Evolutionary conservation across 2,888 invertebrate species (phyloP).

Genomic region (Colostygia pectinataria): DNA sequence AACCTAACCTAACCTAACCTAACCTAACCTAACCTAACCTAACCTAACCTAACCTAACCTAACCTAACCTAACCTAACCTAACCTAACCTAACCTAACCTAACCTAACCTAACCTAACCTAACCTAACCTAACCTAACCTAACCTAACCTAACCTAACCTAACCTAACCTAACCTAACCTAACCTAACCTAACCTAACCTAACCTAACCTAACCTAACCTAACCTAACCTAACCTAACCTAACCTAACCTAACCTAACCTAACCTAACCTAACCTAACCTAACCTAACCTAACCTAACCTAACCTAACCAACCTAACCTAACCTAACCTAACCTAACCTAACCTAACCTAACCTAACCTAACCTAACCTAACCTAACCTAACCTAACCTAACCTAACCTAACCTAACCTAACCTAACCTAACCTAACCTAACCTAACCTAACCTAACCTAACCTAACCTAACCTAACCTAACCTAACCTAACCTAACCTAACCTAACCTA

Average conservation of each 20-base stretch:
- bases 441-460: not conserved
- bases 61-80: conserved; percentile 5
- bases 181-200: conserved; percentile 7
- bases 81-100: conserved; percentile 5
- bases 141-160: conserved; percentile 7
- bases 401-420: conserved; percentile 16
- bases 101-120: conserved; percentile 5
- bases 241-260: conserved; percentile 10
- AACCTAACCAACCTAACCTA: no score
- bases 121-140: conserved; percentile 7
- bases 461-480: not conserved
- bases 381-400: conserved; percentile 11
- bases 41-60: conserved; percentile 5
- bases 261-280: conserved; percentile 10
- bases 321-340: conserved; percentile 6
- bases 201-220: conserved; percentile 9
- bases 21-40: conserved; percentile 5
- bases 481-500: no score
- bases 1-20: conserved; percentile 5
- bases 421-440: conserved; percentile 7
- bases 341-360: conserved; percentile 3
- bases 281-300: conserved; percentile 10
- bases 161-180: conserved; percentile 7
- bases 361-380: conserved; percentile 5
- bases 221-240: conserved; percentile 10